Evolutionary conservation across 64 coral and sea anemone species (phyloP).

Genomic region (Catalaphyllia jardinei): DNA sequence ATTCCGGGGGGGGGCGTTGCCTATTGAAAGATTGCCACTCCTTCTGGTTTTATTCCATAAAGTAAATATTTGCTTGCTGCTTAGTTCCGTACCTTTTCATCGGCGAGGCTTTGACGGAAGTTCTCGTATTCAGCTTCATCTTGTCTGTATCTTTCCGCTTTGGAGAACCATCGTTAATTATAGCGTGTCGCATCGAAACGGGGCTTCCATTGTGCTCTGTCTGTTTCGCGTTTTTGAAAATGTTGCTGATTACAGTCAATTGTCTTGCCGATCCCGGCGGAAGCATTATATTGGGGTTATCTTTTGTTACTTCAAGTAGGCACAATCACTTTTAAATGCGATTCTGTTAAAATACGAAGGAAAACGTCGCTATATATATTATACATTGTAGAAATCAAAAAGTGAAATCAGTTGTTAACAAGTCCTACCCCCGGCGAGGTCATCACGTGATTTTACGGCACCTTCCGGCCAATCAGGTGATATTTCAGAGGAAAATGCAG

Average conservation of each 20-base stretch:
- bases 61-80: constrained; percentile 27
- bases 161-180: not conserved
- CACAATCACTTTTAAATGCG: not conserved
- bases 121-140: constrained; percentile 4
- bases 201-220: not conserved
- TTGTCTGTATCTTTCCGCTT: not conserved
- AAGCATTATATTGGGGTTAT: not conserved
- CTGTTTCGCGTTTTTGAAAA: not conserved
- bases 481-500: not conserved
- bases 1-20: constrained; percentile 11
- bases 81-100: not conserved
- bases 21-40: not conserved
- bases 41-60: not conserved
- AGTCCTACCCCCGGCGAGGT: not conserved
- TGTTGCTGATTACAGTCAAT: not conserved
- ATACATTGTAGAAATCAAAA: not conserved
- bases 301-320: not conserved
- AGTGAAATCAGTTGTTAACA: not conserved
- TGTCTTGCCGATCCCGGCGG: not conserved
- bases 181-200: not conserved
- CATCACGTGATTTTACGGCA: constrained; percentile 27
- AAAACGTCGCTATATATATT: too few relatives aligned
- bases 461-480: constrained; percentile 29
- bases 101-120: not conserved
- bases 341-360: not conserved